A percentile compares a stretch with the other conserved stretches of the same genome.
phyloP scores from a whole-genome alignment of 2,113 vertebrate species.

The Elachura formosa region DNA sequence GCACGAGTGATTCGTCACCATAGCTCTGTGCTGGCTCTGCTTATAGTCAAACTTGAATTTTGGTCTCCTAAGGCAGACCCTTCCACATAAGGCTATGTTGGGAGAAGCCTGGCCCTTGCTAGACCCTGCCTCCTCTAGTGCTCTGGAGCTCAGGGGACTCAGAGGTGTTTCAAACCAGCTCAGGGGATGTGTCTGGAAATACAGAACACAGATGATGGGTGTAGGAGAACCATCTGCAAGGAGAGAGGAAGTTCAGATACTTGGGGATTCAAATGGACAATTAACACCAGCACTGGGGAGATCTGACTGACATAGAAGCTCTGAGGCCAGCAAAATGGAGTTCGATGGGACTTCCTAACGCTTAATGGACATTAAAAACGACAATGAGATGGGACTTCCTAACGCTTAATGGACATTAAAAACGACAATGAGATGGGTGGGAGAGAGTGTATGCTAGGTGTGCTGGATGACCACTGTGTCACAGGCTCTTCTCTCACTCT shows the following conservation, averaged over 20 bases:
- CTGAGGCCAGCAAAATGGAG: not conserved
- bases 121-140: not conserved
- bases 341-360: not conserved
- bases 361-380: not conserved
- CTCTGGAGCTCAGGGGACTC: not conserved
- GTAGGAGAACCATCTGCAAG: not conserved
- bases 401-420: not conserved
- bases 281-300: not conserved
- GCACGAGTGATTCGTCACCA: rapidly evolving
- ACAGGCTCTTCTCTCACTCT: not conserved
- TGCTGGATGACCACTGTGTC: not conserved
- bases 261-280: not conserved
- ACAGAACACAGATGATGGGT: not conserved
- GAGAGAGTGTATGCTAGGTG: not conserved
- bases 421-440: too few species aligned
- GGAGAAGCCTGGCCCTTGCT: not conserved
- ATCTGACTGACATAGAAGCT: not conserved
- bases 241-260: not conserved
- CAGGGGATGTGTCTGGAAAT: not conserved
- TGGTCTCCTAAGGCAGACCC: not conserved
- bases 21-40: rapidly evolving
- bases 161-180: not conserved
- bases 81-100: not conserved
- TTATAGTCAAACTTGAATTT: not conserved
- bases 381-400: not conserved